Evolutionary conservation across 2,797 vertebrate species (phyloP), one percentile per base, ranked within the genome.

Genomic region (Enteromius radiatus): DNA sequence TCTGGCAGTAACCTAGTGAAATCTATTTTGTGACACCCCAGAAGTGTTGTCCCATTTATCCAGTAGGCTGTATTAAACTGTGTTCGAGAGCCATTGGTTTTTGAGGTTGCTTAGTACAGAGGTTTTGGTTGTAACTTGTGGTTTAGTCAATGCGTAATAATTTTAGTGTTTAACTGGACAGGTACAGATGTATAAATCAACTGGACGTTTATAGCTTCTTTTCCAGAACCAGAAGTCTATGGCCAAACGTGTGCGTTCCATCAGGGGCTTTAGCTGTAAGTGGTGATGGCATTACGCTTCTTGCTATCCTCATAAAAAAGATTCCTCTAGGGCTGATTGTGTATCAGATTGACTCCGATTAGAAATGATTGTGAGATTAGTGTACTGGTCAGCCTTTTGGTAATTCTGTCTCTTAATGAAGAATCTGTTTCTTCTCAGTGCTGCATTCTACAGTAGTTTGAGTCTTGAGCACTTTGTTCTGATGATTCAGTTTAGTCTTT

Each of bases 221-320:
- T 75, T 73, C 19, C n/a, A 63, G 78, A 83, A 43, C 67, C 31
- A 52, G 28, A 64, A 61, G 68, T 52, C 59, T 10, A 23, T 17
- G 28, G 70, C 47, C 79, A 52, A 12, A 52, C 31, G 45, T 36
- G 52, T 84, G 75, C n/a, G 79, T 82, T 84, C 45, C n/a, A 9
- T 86, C 79, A 74, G 75, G 28, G 59, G 79, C 79, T 75, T 86
- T 86, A 82, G 79, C 69, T 68, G 68, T 76, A 81, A 86, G 82
- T 77, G 49, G 67, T 75, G 59, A 81, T 84, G 85, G 68, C 82
- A 82, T 64, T 65, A 15, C 33, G 19, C 59, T 76, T 81, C 54
- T 64, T 59, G 38, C 76, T 41, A 80, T 81, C 19, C 38, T 45
- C 21, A 36, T 49, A 68, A 68, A 61, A 73, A 61, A 84, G 64